phyloP scores from a whole-genome alignment of 2,888 invertebrate genomes.

The Corythucha ciliata region DNA sequence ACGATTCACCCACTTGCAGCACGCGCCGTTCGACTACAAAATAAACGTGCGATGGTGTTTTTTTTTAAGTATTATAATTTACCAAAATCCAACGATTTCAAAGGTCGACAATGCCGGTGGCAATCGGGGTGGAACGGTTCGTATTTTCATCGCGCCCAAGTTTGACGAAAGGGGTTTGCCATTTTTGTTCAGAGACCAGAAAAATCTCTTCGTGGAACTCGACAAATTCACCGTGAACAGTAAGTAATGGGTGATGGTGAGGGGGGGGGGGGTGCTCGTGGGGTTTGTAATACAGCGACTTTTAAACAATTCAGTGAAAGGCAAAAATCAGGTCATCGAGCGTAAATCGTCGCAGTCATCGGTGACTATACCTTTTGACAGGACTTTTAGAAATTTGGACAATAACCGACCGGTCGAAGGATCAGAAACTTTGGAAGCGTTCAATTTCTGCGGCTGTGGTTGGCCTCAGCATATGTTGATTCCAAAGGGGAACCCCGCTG shows the following conservation, averaged over 20 bases:
- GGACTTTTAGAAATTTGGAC: slow-evolving; percentile 65
- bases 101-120: slow-evolving; percentile 36
- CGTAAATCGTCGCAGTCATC: slow-evolving; percentile 61
- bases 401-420: slow-evolving; percentile 27
- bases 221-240: slow-evolving; percentile 57
- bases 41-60: slow-evolving; percentile 44
- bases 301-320: no score
- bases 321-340: no score
- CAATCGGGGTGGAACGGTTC: slow-evolving; percentile 49
- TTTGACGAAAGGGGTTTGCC: slow-evolving; percentile 54
- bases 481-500: slow-evolving; percentile 40
- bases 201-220: slow-evolving; percentile 57
- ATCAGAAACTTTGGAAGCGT: slow-evolving; percentile 42
- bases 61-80: no score
- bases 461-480: slow-evolving; percentile 43
- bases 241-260: no score
- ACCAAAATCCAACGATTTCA: no score
- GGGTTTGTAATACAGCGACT: no score
- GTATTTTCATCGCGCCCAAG: slow-evolving; percentile 60
- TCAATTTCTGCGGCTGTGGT: slow-evolving; percentile 74
- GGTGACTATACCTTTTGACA: slow-evolving; percentile 72
- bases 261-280: no score
- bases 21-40: slow-evolving; percentile 57
- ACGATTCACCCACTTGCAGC: slow-evolving; percentile 68
- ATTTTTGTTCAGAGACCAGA: slow-evolving; percentile 54